A percentile compares a stretch with the other conserved stretches of the same genome.
Conservation (phyloP, 2,888 invertebrate genomes). For the Cosmorhoe ocellata region DNA sequence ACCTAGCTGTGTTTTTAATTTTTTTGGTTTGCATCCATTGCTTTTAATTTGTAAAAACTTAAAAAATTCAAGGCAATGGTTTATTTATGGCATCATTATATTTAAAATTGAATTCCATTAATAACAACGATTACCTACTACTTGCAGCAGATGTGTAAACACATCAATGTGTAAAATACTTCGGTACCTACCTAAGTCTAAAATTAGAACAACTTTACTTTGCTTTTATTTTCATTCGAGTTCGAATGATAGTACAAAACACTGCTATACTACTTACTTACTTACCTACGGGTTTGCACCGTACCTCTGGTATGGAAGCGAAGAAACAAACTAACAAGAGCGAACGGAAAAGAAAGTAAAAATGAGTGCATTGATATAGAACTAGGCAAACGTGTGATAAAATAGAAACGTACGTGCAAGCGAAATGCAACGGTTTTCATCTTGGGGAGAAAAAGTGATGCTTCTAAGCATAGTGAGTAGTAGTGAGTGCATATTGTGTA, state of each 20-base stretch:
- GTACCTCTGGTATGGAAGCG: slow-evolving; percentile 39
- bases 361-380: slow-evolving; percentile 77
- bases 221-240: slow-evolving; percentile 51
- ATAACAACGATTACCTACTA: too few species aligned
- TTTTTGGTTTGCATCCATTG: too few species aligned
- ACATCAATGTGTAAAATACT: neutral
- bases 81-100: too few species aligned
- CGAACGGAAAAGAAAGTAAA: slow-evolving; percentile 82
- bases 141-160: neutral
- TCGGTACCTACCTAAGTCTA: neutral
- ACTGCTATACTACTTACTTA: slow-evolving; percentile 15
- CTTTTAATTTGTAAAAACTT: too few species aligned
- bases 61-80: too few species aligned
- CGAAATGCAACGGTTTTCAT: slow-evolving; percentile 60
- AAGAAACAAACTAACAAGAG: slow-evolving; percentile 68
- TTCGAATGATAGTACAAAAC: slow-evolving; percentile 19
- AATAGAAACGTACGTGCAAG: slow-evolving; percentile 63
- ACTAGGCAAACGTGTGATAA: slow-evolving; percentile 69
- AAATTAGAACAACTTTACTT: slow-evolving; percentile 6
- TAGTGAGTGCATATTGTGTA: too few species aligned
- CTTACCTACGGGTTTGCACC: slow-evolving; percentile 31
- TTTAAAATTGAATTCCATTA: too few species aligned
- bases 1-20: too few species aligned
- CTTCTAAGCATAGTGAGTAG: slow-evolving; percentile 36
- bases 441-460: slow-evolving; percentile 73